Evolutionary conservation across 2,113 vertebrate genomes (phyloP).

Genomic region (Peromyscus californicus): DNA sequence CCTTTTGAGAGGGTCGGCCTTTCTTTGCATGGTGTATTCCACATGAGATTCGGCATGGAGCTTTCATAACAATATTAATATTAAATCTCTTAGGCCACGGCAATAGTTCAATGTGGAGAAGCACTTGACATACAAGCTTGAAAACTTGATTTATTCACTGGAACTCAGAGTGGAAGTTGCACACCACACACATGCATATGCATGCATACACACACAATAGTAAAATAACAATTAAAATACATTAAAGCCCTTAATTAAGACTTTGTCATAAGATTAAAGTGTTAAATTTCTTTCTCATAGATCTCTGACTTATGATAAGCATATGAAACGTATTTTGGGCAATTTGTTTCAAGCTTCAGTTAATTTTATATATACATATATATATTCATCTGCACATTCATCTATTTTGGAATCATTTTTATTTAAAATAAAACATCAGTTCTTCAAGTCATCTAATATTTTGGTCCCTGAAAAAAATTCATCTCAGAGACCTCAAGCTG

Average conservation of each 20-base stretch:
- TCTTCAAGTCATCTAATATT: slow-evolving; percentile 86
- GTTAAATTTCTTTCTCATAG: slow-evolving; percentile 51
- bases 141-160: not conserved
- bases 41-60: not conserved
- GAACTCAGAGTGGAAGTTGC: not conserved
- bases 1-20: not conserved
- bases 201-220: not conserved
- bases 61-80: not conserved
- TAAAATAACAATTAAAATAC: not conserved
- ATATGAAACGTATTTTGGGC: not conserved
- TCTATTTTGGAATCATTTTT: slow-evolving; percentile 73
- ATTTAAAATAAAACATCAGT: slow-evolving; percentile 79
- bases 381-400: slow-evolving; percentile 25
- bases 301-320: slow-evolving; percentile 46
- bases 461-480: slow-evolving; percentile 84
- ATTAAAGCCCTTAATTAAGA: not conserved
- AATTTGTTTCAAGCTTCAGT: slow-evolving; percentile 70
- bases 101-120: not conserved
- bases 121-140: not conserved
- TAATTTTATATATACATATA: slow-evolving; percentile 74
- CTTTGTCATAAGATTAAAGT: slow-evolving; percentile 8
- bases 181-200: not conserved
- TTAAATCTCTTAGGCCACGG: not conserved
- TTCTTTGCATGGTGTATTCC: not conserved
- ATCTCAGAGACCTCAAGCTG: slow-evolving; percentile 88